Percentiles rank a stretch among this genome's conserved stretches.
Conservation (phyloP, 2,888 invertebrate genomes). For the Pilophorus perplexus region DNA sequence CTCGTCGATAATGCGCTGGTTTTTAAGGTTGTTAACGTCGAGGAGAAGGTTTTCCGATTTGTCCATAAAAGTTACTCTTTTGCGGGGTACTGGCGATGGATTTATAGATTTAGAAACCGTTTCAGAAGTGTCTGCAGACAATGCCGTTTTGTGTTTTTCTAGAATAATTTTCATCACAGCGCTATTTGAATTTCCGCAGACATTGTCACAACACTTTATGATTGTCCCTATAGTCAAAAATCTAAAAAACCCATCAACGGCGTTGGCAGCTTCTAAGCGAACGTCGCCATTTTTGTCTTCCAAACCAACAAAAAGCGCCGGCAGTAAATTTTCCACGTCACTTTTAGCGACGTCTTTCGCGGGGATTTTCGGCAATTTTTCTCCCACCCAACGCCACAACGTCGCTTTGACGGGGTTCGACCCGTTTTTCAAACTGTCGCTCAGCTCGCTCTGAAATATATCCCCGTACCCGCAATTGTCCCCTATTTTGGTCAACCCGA, state of each 20-base stretch:
- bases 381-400: constrained; percentile 9
- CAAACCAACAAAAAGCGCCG: background rate
- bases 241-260: background rate
- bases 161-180: background rate
- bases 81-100: no score
- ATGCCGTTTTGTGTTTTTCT: no score
- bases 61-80: no score
- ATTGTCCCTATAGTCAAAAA: no score
- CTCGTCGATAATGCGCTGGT: constrained; percentile 2
- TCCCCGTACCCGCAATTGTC: background rate
- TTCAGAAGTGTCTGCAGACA: no score
- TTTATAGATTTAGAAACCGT: no score
- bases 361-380: background rate
- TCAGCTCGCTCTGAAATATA: background rate
- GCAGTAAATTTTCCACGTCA: background rate
- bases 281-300: constrained; percentile 5
- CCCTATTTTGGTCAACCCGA: background rate
- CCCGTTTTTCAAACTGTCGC: background rate
- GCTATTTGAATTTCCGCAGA: background rate
- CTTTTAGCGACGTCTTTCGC: background rate
- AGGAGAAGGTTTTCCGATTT: no score
- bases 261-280: background rate
- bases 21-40: background rate
- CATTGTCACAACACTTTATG: no score
- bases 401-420: background rate